Evolutionary conservation across 2,797 vertebrate species (phyloP).

Genomic region (Rousettus madagascariensis): DNA sequence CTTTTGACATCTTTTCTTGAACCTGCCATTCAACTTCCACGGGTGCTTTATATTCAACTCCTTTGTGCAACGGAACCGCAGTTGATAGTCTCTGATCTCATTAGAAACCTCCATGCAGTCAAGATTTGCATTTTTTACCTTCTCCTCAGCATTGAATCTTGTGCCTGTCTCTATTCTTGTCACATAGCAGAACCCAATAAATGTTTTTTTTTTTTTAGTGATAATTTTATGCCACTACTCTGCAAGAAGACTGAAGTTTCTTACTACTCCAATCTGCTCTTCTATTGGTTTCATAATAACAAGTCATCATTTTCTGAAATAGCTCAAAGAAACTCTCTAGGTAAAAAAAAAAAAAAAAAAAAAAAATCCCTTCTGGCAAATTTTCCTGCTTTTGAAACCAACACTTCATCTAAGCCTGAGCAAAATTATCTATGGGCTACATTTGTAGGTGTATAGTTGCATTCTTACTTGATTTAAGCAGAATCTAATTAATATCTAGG

Average conservation of each 20-base stretch:
- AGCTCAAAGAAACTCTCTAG: neutral
- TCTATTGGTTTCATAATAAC: neutral
- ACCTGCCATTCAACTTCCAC: neutral
- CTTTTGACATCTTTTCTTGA: neutral
- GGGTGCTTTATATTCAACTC: neutral
- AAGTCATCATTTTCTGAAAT: conserved; percentile 25
- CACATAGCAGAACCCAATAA: neutral
- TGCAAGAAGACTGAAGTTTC: neutral
- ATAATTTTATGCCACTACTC: neutral
- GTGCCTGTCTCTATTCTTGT: neutral
- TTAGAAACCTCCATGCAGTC: neutral
- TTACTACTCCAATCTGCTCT: neutral
- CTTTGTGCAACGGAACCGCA: neutral
- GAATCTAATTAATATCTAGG: neutral
- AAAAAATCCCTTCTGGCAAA: neutral
- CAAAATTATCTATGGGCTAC: neutral
- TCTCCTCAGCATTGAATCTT: neutral
- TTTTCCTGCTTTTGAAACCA: neutral
- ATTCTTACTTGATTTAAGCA: neutral
- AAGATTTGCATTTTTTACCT: neutral
- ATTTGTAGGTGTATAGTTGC: neutral
- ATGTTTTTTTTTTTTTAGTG: neutral
- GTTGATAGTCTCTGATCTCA: neutral
- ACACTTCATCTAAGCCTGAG: neutral
- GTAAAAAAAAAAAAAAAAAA: neutral